Evolutionary conservation across 2,113 vertebrate genomes (phyloP), one percentile per base, ranked within the genome.

Genomic region (Sterrhoptilus dennistouni): DNA sequence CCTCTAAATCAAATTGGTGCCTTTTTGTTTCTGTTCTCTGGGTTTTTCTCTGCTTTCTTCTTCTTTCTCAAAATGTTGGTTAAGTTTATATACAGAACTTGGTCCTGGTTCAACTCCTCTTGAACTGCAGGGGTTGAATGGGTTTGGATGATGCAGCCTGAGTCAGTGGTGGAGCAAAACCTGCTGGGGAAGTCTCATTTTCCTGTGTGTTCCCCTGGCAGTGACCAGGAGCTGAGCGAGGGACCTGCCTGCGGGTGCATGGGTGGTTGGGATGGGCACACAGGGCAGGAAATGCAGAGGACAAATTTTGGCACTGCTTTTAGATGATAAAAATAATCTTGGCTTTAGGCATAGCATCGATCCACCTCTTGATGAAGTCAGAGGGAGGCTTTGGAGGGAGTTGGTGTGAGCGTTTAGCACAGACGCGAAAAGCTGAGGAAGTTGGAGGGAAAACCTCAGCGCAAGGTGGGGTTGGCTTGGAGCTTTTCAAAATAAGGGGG

Each of bases 271-370:
- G 83, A 38, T 53, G 38, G 57, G 59, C 75, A 47, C 17, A 4
- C 49, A 8, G 86, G 83, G 7, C 68, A 40, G 90, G 90, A 83
- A 83, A 29, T 14, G 4, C 65, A 56, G 71, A 54, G 64, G 78
- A 79, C 59, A 45, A 5, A 25, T 81, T 94, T 89, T 96, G 93
- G 65, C 88, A 91, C n/a, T 56, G 53, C 86, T 36, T 64, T 61
- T 40, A 29, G 68, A 86, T 70, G 89, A 61, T 93, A 92, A 93
- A 96, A 97, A 93, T 94, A 94, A 75, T 90, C 75, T 76, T 72
- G 90, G 78, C 93, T 96, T 85, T 81, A 78, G 72, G 44, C 7
- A 3, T 28, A 84, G 38, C 60, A 56, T 90, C 47, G 92, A 89
- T 91, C 82, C 66, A 95, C 27, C 49, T 84, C 85, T 78, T 63